Base-by-base conservation (phyloP, 92 coral and sea anemone genomes). In the Scolanthus callimorphus region DNA sequence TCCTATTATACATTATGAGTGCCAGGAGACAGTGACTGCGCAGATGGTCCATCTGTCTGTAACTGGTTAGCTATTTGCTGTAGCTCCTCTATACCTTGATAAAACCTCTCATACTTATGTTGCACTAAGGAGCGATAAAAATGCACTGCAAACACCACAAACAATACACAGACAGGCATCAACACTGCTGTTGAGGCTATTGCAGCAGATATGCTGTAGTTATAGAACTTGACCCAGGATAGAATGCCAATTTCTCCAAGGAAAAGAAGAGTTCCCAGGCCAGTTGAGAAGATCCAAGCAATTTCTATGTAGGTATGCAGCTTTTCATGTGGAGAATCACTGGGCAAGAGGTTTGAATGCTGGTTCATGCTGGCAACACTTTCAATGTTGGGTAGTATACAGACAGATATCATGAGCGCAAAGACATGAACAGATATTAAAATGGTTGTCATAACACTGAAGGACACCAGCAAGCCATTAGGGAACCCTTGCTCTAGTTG, bases 271-370 rank as follows among this genome's bases (percentile, higher is more conserved):
- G 99, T 94, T 2, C 99, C 99, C 39, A 94, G 90, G 12, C 99
- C 99, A 1, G 99, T 94, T 0, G 99, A 94, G 66, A 94, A 94
- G n/a, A 94, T 69, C 99, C 99, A 94, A 1, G 99, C 99, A 15
- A 69, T 69, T 65, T 94, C 99, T 30, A 94, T 89, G 62, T 89
- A 83, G 0, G 65, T 54, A 65, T 94, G 99, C 56, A 94, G 65
- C 39, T 81, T 86, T 47, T 94, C 97, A 19, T 94, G 99, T 1
- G 96, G 90, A 17, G 99, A 94, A 45, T 94, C 89, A 13, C 53
- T 60, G 20, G 74, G 81, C 62, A 83, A 45, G 38, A 67, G 81
- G 31, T 74, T 68, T 15, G 74, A 74, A 25, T 62, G 59, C 39
- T 83, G 82, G 17, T 78, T 81, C 27, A 83, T 72, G 62, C 72